Evolutionary conservation across 2,888 invertebrate genomes (phyloP).

Genomic region (Pyrrhosoma nymphula): DNA sequence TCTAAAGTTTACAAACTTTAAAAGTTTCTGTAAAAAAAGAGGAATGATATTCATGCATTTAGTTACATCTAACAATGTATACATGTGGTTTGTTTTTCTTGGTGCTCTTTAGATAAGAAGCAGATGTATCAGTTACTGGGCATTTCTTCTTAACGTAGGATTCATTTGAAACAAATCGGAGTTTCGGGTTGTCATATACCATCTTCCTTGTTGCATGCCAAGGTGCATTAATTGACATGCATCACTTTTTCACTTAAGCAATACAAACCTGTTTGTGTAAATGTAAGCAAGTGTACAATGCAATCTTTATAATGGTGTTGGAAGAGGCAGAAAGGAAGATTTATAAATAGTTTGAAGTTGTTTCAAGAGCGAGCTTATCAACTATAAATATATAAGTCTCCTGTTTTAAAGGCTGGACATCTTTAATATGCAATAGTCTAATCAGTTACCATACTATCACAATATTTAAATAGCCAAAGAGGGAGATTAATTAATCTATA

Average conservation of each 20-base stretch:
- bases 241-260: conserved; percentile 65
- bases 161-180: conserved; percentile 60
- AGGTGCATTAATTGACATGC: conserved; percentile 52
- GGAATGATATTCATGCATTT: conserved; percentile 53
- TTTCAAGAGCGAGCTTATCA: conserved; percentile 67
- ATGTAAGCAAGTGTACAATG: conserved; percentile 67
- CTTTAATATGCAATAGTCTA: conserved; percentile 65
- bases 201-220: conserved; percentile 63
- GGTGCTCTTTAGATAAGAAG: conserved; percentile 53
- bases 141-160: conserved; percentile 59
- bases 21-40: conserved; percentile 22
- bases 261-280: conserved; percentile 59
- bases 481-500: conserved; percentile 63
- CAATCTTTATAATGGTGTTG: conserved; percentile 66
- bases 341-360: conserved; percentile 65
- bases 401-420: conserved; percentile 67
- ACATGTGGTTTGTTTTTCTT: conserved; percentile 24
- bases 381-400: conserved; percentile 65
- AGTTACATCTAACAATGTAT: not conserved
- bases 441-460: conserved; percentile 66
- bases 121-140: conserved; percentile 57
- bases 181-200: conserved; percentile 66
- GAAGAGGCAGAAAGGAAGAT: conserved; percentile 66
- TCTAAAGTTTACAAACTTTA: not conserved
- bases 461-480: conserved; percentile 67